Percentiles rank a stretch among this genome's conserved stretches.
Conservation (phyloP, 2,113 vertebrate species). For the Anser brachyrhynchus region DNA sequence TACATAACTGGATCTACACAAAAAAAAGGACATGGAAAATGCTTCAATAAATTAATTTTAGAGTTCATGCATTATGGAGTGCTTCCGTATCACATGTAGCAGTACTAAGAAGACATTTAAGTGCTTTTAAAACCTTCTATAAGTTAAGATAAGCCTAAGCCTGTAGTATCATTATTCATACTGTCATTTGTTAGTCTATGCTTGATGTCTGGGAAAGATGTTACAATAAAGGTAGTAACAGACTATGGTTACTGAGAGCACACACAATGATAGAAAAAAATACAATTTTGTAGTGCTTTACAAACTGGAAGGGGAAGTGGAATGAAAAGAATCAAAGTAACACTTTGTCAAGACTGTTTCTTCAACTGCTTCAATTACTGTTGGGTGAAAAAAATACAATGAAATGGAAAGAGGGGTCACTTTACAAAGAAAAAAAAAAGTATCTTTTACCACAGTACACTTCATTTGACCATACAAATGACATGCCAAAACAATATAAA, state of each 20-base stretch:
- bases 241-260: not conserved
- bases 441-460: not conserved
- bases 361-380: not conserved
- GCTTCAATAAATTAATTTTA: not conserved
- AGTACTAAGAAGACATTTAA: not conserved
- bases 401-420: not conserved
- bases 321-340: not conserved
- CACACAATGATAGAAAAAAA: fast-evolving
- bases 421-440: not conserved
- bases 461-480: not conserved
- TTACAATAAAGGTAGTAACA: not conserved
- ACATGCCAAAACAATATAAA: not conserved
- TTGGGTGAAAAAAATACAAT: not conserved
- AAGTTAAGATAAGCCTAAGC: not conserved
- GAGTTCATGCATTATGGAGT: not conserved
- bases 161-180: not conserved
- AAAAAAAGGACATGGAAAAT: not conserved
- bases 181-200: not conserved
- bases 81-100: not conserved
- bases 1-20: constrained; percentile 88
- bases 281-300: not conserved
- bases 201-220: not conserved
- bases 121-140: not conserved
- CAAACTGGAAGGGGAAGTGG: not conserved
- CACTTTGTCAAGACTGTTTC: not conserved